Evolutionary conservation across 2,888 invertebrate genomes (phyloP).

Genomic region (Stictocephala bisonia): DNA sequence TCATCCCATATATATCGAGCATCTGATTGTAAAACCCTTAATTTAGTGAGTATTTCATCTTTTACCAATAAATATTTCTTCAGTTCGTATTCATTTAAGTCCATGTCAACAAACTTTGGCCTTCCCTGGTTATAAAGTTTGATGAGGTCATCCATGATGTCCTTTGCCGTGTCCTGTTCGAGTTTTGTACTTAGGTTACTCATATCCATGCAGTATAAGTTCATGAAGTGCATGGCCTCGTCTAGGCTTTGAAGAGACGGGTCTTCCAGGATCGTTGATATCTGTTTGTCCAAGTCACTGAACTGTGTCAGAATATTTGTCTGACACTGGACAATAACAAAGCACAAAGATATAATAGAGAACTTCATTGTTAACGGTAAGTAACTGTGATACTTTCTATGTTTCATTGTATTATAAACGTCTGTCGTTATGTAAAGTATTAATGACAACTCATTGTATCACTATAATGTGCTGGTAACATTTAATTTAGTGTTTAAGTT

Average conservation of each 20-base stretch:
- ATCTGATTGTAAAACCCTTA: conserved; percentile 24
- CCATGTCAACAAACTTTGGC: conserved; percentile 26
- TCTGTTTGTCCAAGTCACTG: background rate
- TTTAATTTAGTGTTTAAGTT: too few relatives aligned
- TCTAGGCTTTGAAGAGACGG: conserved; percentile 1
- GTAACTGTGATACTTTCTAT: too few relatives aligned
- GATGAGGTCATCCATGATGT: conserved; percentile 8
- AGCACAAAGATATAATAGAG: too few relatives aligned
- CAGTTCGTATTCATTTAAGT: conserved; percentile 15
- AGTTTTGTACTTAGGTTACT: conserved; percentile 5
- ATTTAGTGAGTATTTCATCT: conserved; percentile 17
- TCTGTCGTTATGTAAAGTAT: too few relatives aligned
- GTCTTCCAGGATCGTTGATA: conserved; percentile 11
- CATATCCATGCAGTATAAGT: conserved; percentile 24
- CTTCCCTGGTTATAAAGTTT: conserved; percentile 28
- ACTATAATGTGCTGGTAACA: too few relatives aligned
- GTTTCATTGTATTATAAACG: too few relatives aligned
- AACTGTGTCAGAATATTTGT: too few relatives aligned
- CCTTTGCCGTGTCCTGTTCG: background rate
- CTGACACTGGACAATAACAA: too few relatives aligned
- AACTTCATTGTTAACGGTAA: too few relatives aligned
- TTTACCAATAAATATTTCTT: conserved; percentile 24
- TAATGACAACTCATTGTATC: too few relatives aligned
- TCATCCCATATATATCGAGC: conserved; percentile 21
- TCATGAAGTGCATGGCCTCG: conserved; percentile 28